phyloP scores from a whole-genome alignment of 2,888 invertebrate species.

The Carabus problematicus region DNA sequence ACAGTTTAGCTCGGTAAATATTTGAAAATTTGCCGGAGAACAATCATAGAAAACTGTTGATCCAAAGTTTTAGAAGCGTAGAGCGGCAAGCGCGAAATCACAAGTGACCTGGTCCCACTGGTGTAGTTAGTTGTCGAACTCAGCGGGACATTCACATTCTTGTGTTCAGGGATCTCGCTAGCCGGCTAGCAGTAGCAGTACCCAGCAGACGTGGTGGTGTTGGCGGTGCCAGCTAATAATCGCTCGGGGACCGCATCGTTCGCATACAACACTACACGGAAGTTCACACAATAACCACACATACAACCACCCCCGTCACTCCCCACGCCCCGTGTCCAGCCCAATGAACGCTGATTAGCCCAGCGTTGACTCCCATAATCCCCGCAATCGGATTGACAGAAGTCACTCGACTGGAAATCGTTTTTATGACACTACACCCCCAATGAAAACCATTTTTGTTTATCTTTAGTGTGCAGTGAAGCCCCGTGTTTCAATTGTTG shows the following conservation, averaged over 20 bases:
- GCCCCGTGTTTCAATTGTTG: constrained; percentile 29
- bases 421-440: constrained; percentile 44
- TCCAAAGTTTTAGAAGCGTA: no score
- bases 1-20: no score
- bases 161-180: constrained; percentile 50
- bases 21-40: no score
- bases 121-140: constrained; percentile 48
- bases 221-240: constrained; percentile 23
- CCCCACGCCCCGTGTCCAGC: constrained; percentile 18
- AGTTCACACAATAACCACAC: constrained; percentile 16
- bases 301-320: constrained; percentile 20
- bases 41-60: no score
- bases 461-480: constrained; percentile 34
- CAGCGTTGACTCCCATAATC: constrained; percentile 50
- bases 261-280: constrained; percentile 4
- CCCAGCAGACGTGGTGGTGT: constrained; percentile 8
- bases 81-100: constrained; percentile 44
- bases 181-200: constrained; percentile 31
- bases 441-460: constrained; percentile 37
- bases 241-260: constrained; percentile 23
- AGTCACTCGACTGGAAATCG: constrained; percentile 50
- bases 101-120: constrained; percentile 49
- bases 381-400: constrained; percentile 51
- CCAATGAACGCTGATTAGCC: constrained; percentile 32
- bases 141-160: constrained; percentile 48